phyloP scores from a whole-genome alignment of 2,888 invertebrate species.

The Drosophila sordidapex region DNA sequence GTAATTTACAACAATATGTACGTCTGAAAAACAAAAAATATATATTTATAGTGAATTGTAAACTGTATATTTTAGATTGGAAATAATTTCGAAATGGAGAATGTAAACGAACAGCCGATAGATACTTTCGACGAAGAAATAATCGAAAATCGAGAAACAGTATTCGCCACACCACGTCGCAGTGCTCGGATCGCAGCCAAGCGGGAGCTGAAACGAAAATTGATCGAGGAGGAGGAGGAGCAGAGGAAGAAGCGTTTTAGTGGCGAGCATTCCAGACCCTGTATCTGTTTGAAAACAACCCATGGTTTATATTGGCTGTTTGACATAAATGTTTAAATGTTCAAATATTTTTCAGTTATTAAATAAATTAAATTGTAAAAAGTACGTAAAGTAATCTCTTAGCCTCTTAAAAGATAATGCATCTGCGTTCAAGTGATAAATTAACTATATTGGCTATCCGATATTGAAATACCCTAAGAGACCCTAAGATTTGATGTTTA shows the following conservation, averaged over 20 bases:
- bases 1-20: slow-evolving; percentile 1
- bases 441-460: background rate
- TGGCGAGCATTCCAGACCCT: background rate
- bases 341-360: background rate
- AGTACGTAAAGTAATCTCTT: too few relatives aligned
- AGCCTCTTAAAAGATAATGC: too few relatives aligned
- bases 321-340: background rate
- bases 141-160: background rate
- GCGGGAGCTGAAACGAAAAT: background rate
- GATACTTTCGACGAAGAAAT: background rate
- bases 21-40: background rate
- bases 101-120: background rate
- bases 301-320: background rate
- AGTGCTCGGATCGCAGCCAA: background rate
- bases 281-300: background rate
- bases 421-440: background rate
- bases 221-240: background rate
- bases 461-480: background rate
- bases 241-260: background rate
- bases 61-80: background rate
- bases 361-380: background rate
- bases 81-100: too few relatives aligned
- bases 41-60: background rate
- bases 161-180: background rate
- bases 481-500: background rate